Evolutionary conservation across 1,140 invertebrate species (phyloP), one percentile per base, ranked within the genome.

Genomic region (Lucilia cuprina): DNA sequence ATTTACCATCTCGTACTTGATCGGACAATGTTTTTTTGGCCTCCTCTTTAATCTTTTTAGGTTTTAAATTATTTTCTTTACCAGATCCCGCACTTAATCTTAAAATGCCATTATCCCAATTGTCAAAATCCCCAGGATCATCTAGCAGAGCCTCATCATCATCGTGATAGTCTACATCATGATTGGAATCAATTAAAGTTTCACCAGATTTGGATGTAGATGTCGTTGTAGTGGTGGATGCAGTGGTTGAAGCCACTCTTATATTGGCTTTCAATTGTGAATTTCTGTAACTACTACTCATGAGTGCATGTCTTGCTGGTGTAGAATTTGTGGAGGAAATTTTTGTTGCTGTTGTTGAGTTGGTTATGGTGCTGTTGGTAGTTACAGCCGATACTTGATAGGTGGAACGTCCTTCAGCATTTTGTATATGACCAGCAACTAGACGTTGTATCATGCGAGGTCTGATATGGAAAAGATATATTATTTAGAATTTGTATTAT

Each of bases 1-100:
- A 98, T 92, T 97, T 97, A 12, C 96, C 96, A 87, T 97, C 96
- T 74, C 95, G 94, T 80, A 97, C 96, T 91, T 97, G 96, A 90
- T 97, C 95, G 0, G 95, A 94, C 35, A 97, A 91, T 2, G 96
- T 96, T 88, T 97, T 97, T 87, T 94, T 95, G 13, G 95, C 94
- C 80, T 96, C 96, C 82, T 96, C 95, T 83, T 86, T 94, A 55
- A 47, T 92, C 25, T 94, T 94, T 84, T 92, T 92, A 82, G 92
- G 91, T 35, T 91, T 89, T 86, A 91, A 92, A 86, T 86, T 88
- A 35, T 89, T 91, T 90, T 89, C 92, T 88, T 92, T 94, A 0
- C 94, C 94, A 47, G 93, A 93, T 25, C 94, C 94, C 13, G 94
- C 94, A 84, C 94, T 94, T 49, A 94, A 93, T 84, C 94, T 92